A percentile compares a stretch with the other conserved stretches of the same genome.
These are phyloP conservation scores for Oreochromis mossambicus DNA, from an alignment of 2,797 vertebrate species.

Conservation along the genomic window DNA sequence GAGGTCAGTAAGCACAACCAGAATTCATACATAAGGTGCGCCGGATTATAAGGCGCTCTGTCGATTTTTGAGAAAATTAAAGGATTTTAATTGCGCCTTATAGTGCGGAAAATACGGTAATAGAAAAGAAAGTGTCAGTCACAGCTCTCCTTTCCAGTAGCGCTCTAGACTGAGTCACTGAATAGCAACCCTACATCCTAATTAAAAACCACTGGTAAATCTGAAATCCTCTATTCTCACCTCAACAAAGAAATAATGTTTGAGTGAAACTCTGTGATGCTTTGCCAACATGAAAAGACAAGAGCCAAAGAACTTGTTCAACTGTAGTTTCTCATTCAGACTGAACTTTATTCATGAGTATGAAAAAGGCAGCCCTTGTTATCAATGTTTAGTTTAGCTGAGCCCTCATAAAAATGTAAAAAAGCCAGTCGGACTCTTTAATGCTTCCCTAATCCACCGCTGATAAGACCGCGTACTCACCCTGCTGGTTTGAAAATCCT, in stretches of 20 bases:
- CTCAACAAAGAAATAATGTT: neutral
- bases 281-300: neutral
- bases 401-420: slow-evolving; percentile 57
- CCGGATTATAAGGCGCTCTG: neutral
- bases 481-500: slow-evolving; percentile 40
- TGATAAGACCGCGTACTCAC: slow-evolving; percentile 45
- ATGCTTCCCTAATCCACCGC: slow-evolving; percentile 55
- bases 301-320: slow-evolving; percentile 1
- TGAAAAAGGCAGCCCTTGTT: slow-evolving; percentile 30
- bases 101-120: fast-evolving
- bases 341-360: slow-evolving; percentile 47
- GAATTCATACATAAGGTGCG: neutral
- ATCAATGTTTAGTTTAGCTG: slow-evolving; percentile 57
- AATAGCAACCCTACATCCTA: neutral
- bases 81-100: fast-evolving
- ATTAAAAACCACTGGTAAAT: neutral
- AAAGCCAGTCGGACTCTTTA: slow-evolving; percentile 45
- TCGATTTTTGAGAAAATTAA: fast-evolving
- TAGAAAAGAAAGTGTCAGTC: neutral
- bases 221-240: neutral
- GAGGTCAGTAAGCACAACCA: neutral
- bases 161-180: neutral
- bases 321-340: slow-evolving; percentile 19
- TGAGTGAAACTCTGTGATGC: neutral
- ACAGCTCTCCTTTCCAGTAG: neutral